Evolutionary conservation across 2,113 vertebrate genomes (phyloP).

Genomic region (Arvicanthis niloticus): DNA sequence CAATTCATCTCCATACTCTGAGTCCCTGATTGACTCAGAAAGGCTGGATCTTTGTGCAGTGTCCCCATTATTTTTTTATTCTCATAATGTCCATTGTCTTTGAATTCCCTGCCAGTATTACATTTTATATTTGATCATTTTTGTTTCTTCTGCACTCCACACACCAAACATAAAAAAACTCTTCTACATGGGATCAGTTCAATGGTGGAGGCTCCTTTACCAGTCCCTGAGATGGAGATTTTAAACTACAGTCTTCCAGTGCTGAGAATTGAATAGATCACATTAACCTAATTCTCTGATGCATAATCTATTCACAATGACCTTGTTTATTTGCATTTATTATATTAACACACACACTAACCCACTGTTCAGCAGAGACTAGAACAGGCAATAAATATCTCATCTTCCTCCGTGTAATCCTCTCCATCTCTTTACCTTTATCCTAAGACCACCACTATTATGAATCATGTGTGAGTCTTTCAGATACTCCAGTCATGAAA

Average conservation of each 20-base stretch:
- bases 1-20: slow-evolving; percentile 57
- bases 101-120: slow-evolving; percentile 35
- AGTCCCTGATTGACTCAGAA: slow-evolving; percentile 38
- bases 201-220: neutral
- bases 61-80: slow-evolving; percentile 45
- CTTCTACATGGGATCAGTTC: neutral
- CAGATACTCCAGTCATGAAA: neutral
- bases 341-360: neutral
- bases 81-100: slow-evolving; percentile 33
- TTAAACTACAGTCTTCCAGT: neutral
- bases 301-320: slow-evolving; percentile 13
- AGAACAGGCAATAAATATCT: slow-evolving; percentile 25
- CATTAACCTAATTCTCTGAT: slow-evolving; percentile 19
- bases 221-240: slow-evolving; percentile 16
- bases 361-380: neutral
- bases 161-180: slow-evolving; percentile 4
- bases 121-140: slow-evolving; percentile 52
- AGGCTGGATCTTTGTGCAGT: slow-evolving; percentile 10
- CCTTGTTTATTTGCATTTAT: slow-evolving; percentile 38
- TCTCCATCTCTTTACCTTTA: neutral
- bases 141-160: neutral
- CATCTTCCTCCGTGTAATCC: neutral
- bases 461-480: neutral
- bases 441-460: neutral
- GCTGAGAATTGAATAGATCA: slow-evolving; percentile 27